Conservation (phyloP, 2,888 invertebrate genomes). For the Pandemis heparana region DNA sequence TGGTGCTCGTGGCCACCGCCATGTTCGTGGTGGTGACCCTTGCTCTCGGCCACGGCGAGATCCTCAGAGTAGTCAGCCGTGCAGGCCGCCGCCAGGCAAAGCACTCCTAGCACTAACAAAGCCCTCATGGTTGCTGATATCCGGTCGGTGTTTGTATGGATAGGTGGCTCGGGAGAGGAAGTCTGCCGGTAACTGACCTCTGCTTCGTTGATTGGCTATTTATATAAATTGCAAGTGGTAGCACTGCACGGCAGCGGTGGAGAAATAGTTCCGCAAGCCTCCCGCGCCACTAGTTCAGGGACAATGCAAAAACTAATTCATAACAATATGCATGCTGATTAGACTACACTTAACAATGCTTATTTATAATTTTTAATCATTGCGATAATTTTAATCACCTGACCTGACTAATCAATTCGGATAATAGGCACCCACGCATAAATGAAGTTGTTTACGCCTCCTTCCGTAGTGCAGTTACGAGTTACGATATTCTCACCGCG, state of each 20-base stretch:
- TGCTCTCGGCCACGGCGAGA: constrained; percentile 82
- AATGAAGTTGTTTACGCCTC: not conserved
- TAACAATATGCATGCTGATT: constrained; percentile 50
- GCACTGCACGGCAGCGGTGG: constrained; percentile 62
- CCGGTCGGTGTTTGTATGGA: constrained; percentile 22
- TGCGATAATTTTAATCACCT: not conserved
- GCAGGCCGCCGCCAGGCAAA: constrained; percentile 72
- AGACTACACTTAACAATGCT: not conserved
- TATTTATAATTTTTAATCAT: not conserved
- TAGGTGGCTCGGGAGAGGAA: constrained; percentile 63
- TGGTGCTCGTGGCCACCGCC: constrained; percentile 89
- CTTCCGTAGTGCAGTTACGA: not conserved
- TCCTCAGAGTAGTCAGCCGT: constrained; percentile 65
- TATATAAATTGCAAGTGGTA: constrained; percentile 71
- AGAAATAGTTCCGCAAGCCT: constrained; percentile 81
- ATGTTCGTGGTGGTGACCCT: constrained; percentile 81
- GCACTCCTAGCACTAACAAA: constrained; percentile 67
- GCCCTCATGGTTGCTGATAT: constrained; percentile 64
- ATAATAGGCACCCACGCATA: not conserved
- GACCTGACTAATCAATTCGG: not conserved
- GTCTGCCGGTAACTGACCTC: constrained; percentile 77
- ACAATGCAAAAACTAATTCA: constrained; percentile 53
- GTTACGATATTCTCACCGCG: not conserved
- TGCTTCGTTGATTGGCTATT: constrained; percentile 71
- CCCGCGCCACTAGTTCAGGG: constrained; percentile 75